A percentile compares a stretch with the other conserved stretches of the same genome.
Conservation (phyloP, 2,113 vertebrate species). For the Stictonetta naevosa region DNA sequence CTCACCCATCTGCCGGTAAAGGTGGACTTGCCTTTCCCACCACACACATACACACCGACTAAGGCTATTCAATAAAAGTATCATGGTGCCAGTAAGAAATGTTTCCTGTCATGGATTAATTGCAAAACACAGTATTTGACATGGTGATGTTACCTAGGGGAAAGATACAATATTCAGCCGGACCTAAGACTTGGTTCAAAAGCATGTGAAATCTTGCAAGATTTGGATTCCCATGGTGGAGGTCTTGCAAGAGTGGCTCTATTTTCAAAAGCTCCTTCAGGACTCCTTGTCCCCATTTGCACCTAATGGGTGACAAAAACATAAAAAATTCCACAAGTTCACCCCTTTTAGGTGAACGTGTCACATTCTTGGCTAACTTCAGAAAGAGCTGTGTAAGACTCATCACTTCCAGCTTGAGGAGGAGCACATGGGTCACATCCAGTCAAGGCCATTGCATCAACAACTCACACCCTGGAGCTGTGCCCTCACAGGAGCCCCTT, state of each 20-base stretch:
- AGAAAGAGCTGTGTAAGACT: background rate
- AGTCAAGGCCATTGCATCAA: background rate
- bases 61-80: background rate
- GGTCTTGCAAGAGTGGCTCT: background rate
- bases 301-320: background rate
- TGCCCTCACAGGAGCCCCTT: accelerated
- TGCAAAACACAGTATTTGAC: background rate
- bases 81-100: background rate
- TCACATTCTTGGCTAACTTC: background rate
- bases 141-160: background rate
- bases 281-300: background rate
- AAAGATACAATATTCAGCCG: background rate
- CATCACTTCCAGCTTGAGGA: background rate
- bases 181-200: background rate
- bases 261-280: background rate
- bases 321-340: background rate
- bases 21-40: background rate
- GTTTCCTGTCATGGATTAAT: background rate
- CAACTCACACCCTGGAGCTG: background rate
- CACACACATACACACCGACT: accelerated
- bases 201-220: background rate
- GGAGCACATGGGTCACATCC: background rate
- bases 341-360: accelerated
- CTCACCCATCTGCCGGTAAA: background rate
- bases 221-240: background rate